Evolutionary conservation across 2,888 invertebrate species (phyloP).

Genomic region (Drosophila bunnanda): DNA sequence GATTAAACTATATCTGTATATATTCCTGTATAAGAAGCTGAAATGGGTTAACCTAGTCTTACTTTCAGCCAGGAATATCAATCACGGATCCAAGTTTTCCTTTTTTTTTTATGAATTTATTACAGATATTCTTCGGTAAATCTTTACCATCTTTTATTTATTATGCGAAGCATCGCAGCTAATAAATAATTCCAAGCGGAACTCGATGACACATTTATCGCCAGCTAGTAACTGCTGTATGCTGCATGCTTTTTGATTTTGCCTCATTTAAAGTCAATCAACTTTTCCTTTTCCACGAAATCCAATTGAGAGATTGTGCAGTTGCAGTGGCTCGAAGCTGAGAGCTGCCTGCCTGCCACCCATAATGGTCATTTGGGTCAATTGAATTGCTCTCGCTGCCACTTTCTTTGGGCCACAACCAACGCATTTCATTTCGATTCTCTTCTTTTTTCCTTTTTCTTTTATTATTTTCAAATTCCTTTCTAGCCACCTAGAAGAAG

Average conservation of each 20-base stretch:
- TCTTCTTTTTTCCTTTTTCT: constrained; percentile 36
- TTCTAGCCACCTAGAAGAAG: constrained; percentile 61
- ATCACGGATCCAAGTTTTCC: background rate
- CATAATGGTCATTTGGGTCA: constrained; percentile 76
- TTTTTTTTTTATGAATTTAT: background rate
- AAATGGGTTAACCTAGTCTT: background rate
- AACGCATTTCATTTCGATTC: constrained; percentile 40
- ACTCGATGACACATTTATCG: constrained; percentile 57
- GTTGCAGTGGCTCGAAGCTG: constrained; percentile 12
- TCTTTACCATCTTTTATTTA: background rate
- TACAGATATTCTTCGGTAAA: background rate
- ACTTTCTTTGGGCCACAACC: constrained; percentile 63
- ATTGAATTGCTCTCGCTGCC: constrained; percentile 69
- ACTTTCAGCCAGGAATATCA: background rate
- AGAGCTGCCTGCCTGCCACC: constrained; percentile 39
- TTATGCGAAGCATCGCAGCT: background rate
- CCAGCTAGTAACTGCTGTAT: constrained; percentile 38
- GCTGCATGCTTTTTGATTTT: constrained; percentile 29
- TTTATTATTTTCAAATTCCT: constrained; percentile 48
- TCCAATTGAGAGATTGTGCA: constrained; percentile 54
- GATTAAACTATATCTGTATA: background rate
- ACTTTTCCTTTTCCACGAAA: constrained; percentile 75
- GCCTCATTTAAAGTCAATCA: constrained; percentile 72
- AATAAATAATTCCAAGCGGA: constrained; percentile 53
- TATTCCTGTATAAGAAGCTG: background rate